A percentile compares a stretch with the other conserved stretches of the same genome.
Evolutionary conservation across 2,797 vertebrate species (phyloP).

Genomic region (Muscicapa comitata): DNA sequence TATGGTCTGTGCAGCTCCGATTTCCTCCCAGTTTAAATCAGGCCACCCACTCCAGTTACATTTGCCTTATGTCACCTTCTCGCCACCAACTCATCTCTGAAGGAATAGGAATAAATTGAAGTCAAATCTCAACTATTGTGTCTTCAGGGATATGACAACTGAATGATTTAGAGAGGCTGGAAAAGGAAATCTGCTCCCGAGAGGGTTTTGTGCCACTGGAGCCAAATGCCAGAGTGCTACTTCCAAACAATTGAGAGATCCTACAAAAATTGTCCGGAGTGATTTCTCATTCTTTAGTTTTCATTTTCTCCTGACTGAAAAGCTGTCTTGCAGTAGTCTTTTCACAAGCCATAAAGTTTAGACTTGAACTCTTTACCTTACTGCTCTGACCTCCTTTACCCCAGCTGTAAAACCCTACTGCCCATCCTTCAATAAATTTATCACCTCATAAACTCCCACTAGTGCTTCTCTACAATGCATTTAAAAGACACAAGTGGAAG

Average conservation of each 20-base stretch:
- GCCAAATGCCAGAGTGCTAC: background rate
- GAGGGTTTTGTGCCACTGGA: background rate
- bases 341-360: constrained; percentile 80
- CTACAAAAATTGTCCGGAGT: background rate
- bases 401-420: constrained; percentile 74
- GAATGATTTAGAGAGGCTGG: background rate
- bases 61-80: constrained; percentile 38
- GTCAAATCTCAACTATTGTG: constrained; percentile 2
- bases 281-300: constrained; percentile 14
- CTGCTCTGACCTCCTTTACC: constrained; percentile 74
- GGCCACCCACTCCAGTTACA: constrained; percentile 18
- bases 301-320: background rate
- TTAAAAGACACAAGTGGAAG: constrained; percentile 6
- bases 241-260: background rate
- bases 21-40: background rate
- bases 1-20: background rate
- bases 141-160: constrained; percentile 17
- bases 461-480: constrained; percentile 8
- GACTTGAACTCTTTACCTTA: constrained; percentile 81
- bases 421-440: constrained; percentile 79
- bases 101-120: constrained; percentile 19
- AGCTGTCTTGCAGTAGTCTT: constrained; percentile 70
- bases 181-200: background rate
- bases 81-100: background rate
- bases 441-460: constrained; percentile 78